Evolutionary conservation across 1,140 invertebrate genomes (phyloP).

Genomic region (Chironomus tepperi): DNA sequence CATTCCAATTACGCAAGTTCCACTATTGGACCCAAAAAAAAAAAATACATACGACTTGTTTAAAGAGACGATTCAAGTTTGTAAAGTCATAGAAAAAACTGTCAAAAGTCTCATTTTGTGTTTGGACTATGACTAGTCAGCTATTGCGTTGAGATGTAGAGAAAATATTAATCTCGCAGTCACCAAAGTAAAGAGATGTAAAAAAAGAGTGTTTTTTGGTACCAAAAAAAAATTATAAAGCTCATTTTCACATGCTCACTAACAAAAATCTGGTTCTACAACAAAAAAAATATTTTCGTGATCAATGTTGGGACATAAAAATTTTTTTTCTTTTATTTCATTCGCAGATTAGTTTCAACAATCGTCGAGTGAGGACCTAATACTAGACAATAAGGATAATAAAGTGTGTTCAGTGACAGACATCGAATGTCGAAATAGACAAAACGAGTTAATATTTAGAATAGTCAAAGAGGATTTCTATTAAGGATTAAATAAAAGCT

Average conservation of each 20-base stretch:
- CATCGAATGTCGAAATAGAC: neutral
- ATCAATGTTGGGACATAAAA: neutral
- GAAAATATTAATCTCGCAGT: too few species aligned
- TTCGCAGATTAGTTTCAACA: conserved; percentile 32
- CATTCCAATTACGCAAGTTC: neutral
- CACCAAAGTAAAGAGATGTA: too few species aligned
- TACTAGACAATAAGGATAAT: neutral
- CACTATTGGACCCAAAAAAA: too few species aligned
- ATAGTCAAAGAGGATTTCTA: neutral
- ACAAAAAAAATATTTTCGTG: neutral
- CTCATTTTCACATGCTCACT: neutral
- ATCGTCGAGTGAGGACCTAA: conserved; percentile 31
- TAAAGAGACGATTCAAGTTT: too few species aligned
- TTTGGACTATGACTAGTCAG: too few species aligned
- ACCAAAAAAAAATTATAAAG: neutral
- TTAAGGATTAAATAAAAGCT: neutral
- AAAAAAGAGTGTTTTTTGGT: too few species aligned
- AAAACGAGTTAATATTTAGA: neutral
- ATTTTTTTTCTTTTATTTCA: conserved; percentile 26
- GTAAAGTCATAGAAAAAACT: too few species aligned
- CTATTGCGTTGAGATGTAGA: too few species aligned
- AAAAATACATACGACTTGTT: too few species aligned
- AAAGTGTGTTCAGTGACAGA: neutral
- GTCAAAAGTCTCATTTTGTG: too few species aligned
- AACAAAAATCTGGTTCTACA: conserved; percentile 19